Percentiles rank a stretch among this genome's conserved stretches.
Evolutionary conservation across 2,888 invertebrate genomes (phyloP).

Genomic region (Tethea ocularis): DNA sequence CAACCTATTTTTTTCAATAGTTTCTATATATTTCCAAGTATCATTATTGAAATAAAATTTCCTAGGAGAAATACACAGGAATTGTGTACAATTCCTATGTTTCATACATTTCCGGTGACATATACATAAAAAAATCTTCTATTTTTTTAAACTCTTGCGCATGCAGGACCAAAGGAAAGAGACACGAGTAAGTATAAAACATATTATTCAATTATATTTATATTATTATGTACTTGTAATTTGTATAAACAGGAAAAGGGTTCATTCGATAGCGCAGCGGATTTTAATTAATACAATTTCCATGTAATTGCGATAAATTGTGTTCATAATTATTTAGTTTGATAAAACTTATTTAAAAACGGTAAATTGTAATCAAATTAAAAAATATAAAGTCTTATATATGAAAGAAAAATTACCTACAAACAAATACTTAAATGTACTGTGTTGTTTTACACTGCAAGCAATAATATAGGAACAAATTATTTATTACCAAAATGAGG

Average conservation of each 20-base stretch:
- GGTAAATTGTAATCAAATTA: neutral
- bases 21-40: too few species aligned
- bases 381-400: neutral
- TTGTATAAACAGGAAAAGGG: constrained; percentile 9
- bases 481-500: neutral
- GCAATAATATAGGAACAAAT: too few species aligned
- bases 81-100: too few species aligned
- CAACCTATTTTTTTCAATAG: too few species aligned
- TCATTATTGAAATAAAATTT: too few species aligned
- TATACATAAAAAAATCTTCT: too few species aligned
- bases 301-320: neutral
- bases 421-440: too few species aligned
- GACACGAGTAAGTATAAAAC: constrained; percentile 87
- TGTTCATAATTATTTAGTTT: neutral
- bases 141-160: constrained; percentile 39
- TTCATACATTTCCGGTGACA: too few species aligned
- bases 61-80: too few species aligned
- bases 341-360: neutral
- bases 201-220: neutral
- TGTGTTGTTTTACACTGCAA: too few species aligned
- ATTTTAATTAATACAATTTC: constrained; percentile 5
- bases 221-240: neutral
- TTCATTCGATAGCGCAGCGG: neutral
- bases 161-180: constrained; percentile 89
- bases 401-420: too few species aligned